phyloP scores from a whole-genome alignment of 2,888 invertebrate genomes.

The Brachyopa scutellaris region DNA sequence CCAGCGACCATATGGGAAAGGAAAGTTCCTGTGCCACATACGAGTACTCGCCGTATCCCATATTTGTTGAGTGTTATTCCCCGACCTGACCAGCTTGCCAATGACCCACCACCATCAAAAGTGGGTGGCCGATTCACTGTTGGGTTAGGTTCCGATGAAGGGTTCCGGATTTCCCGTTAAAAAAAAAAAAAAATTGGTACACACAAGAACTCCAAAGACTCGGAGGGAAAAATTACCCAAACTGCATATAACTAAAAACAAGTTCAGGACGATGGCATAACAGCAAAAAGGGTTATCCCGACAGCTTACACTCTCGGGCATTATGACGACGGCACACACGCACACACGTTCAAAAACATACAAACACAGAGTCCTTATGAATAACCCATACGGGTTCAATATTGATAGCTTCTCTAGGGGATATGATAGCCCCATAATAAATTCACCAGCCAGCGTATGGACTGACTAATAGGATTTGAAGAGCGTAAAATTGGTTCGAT shows the following conservation, averaged over 20 bases:
- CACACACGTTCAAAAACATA: neutral
- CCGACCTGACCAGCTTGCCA: slow-evolving; percentile 51
- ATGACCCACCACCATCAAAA: slow-evolving; percentile 5
- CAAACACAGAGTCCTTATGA: slow-evolving; percentile 44
- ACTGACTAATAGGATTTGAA: slow-evolving; percentile 82
- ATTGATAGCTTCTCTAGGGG: slow-evolving; percentile 73
- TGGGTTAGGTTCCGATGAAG: slow-evolving; percentile 31
- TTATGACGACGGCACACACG: slow-evolving; percentile 23
- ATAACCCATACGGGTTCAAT: slow-evolving; percentile 71
- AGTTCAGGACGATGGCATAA: slow-evolving; percentile 34
- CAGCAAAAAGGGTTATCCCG: slow-evolving; percentile 44
- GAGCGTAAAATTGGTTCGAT: slow-evolving; percentile 82
- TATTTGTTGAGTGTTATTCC: slow-evolving; percentile 66
- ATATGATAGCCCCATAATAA: slow-evolving; percentile 73
- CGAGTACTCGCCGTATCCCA: slow-evolving; percentile 52
- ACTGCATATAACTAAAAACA: slow-evolving; percentile 56
- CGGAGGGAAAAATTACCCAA: slow-evolving; percentile 31
- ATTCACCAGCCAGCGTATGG: slow-evolving; percentile 75
- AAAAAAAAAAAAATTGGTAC: slow-evolving; percentile 16
- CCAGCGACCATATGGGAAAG: slow-evolving; percentile 36
- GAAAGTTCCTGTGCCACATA: slow-evolving; percentile 41
- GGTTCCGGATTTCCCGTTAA: slow-evolving; percentile 31
- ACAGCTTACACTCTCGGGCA: slow-evolving; percentile 51
- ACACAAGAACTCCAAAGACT: slow-evolving; percentile 47
- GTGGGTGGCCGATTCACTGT: neutral